These are phyloP conservation scores for Agonopterix arenella DNA, from an alignment of 2,888 invertebrate genomes.

Conservation along the genomic window DNA sequence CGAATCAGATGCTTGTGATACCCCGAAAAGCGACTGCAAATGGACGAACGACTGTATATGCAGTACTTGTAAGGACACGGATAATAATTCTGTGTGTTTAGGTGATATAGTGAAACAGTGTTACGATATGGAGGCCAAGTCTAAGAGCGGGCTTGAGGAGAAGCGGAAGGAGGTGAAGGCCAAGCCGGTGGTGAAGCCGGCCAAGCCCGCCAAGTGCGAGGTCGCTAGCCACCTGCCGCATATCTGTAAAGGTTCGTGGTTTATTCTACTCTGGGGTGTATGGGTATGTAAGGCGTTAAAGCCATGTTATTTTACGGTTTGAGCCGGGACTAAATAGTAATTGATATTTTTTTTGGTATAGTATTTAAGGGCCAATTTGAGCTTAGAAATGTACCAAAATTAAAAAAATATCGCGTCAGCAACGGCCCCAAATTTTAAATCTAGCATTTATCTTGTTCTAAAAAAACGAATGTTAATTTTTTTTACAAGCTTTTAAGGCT, in stretches of 20 bases:
- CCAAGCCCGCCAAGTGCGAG: constrained; percentile 54
- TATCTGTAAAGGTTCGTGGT: constrained; percentile 59
- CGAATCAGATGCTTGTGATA: constrained; percentile 58
- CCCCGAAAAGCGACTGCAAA: constrained; percentile 55
- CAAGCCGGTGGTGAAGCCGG: constrained; percentile 30
- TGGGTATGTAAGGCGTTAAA: no score
- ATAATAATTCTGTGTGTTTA: constrained; percentile 30
- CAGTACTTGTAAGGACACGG: constrained; percentile 42
- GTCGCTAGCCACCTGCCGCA: constrained; percentile 60
- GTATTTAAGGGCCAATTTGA: no score
- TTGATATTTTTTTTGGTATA: no score
- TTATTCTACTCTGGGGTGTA: background rate
- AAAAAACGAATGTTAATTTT: no score
- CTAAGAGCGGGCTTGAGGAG: constrained; percentile 29
- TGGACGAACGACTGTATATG: constrained; percentile 64
- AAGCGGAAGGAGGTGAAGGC: constrained; percentile 32
- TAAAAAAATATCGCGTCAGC: no score
- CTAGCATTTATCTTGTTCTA: no score
- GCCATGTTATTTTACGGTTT: no score
- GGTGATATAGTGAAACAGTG: constrained; percentile 49
- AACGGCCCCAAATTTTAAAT: no score
- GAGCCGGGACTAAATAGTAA: no score
- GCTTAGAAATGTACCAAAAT: no score
- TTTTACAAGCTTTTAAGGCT: no score
- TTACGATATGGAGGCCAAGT: constrained; percentile 37